These are phyloP conservation scores for Luffia ferchaultella DNA, from an alignment of 2,888 invertebrate genomes.

Conservation along the genomic window DNA sequence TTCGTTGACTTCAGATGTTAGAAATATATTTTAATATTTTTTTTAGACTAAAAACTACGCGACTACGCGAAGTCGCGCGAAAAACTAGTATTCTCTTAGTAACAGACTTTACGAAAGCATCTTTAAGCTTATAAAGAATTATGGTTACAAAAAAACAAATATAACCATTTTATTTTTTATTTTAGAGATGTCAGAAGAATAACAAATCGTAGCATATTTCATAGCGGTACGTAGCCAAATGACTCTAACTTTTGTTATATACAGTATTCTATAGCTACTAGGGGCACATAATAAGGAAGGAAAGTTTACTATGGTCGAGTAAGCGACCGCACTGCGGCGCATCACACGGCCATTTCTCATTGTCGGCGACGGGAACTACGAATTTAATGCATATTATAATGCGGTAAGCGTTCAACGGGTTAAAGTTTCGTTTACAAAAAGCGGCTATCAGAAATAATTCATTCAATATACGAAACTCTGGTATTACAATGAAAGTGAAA, in stretches of 20 bases:
- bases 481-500: not conserved
- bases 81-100: too few species aligned
- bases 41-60: too few species aligned
- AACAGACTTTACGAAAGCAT: too few species aligned
- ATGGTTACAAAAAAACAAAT: not conserved
- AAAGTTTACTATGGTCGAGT: not conserved
- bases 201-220: not conserved
- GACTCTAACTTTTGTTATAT: not conserved
- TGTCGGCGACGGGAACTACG: constrained; percentile 33
- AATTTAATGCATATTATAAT: constrained; percentile 63
- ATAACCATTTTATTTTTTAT: not conserved
- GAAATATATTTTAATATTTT: too few species aligned
- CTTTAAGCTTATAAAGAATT: not conserved
- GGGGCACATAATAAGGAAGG: not conserved
- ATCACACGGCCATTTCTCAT: constrained; percentile 60
- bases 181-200: not conserved
- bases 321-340: constrained; percentile 50
- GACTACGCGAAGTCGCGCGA: too few species aligned
- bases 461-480: not conserved
- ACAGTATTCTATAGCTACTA: not conserved
- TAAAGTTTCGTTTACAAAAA: not conserved
- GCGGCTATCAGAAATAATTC: not conserved
- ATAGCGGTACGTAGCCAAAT: not conserved
- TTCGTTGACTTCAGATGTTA: too few species aligned
- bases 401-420: constrained; percentile 42